phyloP scores from a whole-genome alignment of 2,797 vertebrate species.

The Odontamblyopus lacepedii region DNA sequence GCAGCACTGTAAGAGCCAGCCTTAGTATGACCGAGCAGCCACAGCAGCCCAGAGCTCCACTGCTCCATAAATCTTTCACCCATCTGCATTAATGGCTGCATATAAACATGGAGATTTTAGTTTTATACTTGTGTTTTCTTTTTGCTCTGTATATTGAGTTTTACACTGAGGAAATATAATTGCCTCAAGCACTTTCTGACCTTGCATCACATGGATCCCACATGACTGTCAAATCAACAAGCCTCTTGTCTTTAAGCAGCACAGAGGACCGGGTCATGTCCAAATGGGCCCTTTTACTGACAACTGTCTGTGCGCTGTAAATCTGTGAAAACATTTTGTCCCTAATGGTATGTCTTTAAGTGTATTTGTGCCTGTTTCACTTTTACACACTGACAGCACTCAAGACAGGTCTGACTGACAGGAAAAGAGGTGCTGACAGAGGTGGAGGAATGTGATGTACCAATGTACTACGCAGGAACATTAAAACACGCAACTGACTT shows the following conservation, averaged over 20 bases:
- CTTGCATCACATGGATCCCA: constrained; percentile 27
- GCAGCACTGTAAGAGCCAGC: constrained; percentile 76
- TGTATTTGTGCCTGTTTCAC: constrained; percentile 44
- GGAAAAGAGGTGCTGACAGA: constrained; percentile 59
- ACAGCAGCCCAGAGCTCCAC: constrained; percentile 55
- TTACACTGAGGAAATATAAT: constrained; percentile 3
- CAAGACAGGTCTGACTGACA: constrained; percentile 62
- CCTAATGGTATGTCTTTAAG: constrained; percentile 59
- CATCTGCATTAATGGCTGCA: constrained; percentile 53
- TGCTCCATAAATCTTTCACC: constrained; percentile 73
- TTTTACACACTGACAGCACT: constrained; percentile 61
- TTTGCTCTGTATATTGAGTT: background rate
- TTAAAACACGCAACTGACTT: constrained; percentile 27
- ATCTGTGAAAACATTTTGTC: constrained; percentile 49
- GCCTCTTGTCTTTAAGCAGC: constrained; percentile 33
- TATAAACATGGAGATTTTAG: background rate
- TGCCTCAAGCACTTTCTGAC: constrained; percentile 12
- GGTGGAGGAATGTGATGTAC: constrained; percentile 43
- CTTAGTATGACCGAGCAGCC: constrained; percentile 56
- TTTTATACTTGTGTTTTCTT: background rate
- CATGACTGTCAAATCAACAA: constrained; percentile 19
- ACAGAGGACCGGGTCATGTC: constrained; percentile 78
- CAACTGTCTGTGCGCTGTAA: constrained; percentile 81
- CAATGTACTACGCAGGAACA: constrained; percentile 34
- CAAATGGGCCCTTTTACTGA: constrained; percentile 85